These are phyloP conservation scores for Protaetia brevitarsis DNA, from an alignment of 1,140 invertebrate species.

Conservation along the genomic window DNA sequence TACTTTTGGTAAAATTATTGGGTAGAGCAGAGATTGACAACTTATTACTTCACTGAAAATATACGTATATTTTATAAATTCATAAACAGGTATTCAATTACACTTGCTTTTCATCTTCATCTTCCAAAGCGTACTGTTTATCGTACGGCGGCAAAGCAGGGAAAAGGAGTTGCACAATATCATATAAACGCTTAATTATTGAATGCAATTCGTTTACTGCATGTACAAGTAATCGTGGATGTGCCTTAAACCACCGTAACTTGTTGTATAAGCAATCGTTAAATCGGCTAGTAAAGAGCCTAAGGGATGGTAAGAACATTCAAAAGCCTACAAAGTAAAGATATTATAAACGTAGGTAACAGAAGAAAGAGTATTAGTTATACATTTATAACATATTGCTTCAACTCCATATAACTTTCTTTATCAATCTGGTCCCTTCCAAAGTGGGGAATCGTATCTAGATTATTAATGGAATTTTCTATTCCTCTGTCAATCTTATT, in stretches of 20 bases:
- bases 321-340: conserved; percentile 61
- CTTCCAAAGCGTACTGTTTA: conserved; percentile 50
- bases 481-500: conserved; percentile 46
- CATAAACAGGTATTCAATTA: conserved; percentile 1
- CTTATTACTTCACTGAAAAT: conserved; percentile 58
- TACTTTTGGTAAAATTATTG: conserved; percentile 70
- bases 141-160: conserved; percentile 64
- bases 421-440: conserved; percentile 59
- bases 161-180: conserved; percentile 67
- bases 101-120: conserved; percentile 48
- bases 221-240: conserved; percentile 70
- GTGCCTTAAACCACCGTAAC: conserved; percentile 74
- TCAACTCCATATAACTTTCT: conserved; percentile 61
- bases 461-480: conserved; percentile 56
- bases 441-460: conserved; percentile 72
- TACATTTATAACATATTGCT: conserved; percentile 65
- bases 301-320: conserved; percentile 68
- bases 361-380: background rate
- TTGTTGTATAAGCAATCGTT: conserved; percentile 72
- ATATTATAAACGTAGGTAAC: background rate
- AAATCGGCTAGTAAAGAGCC: conserved; percentile 67
- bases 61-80: background rate
- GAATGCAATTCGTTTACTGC: conserved; percentile 69
- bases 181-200: conserved; percentile 62
- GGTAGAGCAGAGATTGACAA: conserved; percentile 65